Percentiles rank a stretch among this genome's conserved stretches.
Conservation (phyloP, 1,140 invertebrate species). For the Frieseomelitta varia region DNA sequence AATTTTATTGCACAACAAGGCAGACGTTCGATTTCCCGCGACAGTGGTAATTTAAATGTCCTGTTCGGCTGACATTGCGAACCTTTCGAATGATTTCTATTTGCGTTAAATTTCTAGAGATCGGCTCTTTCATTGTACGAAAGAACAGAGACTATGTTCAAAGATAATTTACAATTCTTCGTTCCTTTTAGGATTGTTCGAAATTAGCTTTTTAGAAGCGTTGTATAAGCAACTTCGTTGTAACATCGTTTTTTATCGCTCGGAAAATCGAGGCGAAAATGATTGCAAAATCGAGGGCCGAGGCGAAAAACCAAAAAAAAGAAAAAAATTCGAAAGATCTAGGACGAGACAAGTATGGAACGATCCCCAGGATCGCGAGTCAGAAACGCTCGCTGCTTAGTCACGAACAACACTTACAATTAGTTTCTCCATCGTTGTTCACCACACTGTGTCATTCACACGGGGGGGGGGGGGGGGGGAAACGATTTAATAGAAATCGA, state of each 20-base stretch:
- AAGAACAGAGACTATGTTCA: neutral
- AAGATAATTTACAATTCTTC: no score
- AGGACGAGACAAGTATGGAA: constrained; percentile 47
- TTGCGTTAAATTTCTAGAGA: neutral
- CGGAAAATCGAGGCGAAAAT: neutral
- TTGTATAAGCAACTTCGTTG: neutral
- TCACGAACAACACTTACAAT: constrained; percentile 31
- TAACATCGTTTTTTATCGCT: neutral
- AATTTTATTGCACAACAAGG: constrained; percentile 24
- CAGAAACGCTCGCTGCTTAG: constrained; percentile 36
- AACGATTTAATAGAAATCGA: neutral
- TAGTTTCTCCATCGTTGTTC: constrained; percentile 51
- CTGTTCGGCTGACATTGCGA: neutral
- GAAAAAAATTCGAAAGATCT: constrained; percentile 29
- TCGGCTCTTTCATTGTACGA: neutral
- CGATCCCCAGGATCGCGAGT: constrained; percentile 17
- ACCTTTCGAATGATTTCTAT: neutral
- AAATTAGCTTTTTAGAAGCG: no score
- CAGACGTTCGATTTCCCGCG: neutral
- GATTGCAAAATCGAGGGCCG: constrained; percentile 2
- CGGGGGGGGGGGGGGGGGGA: no score
- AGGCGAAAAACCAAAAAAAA: neutral
- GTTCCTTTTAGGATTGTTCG: no score
- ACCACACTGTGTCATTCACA: constrained; percentile 7
- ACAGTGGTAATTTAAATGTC: neutral